A percentile compares a stretch with the other conserved stretches of the same genome.
Conservation (phyloP, 1,140 invertebrate species). For the Galleria mellonella region DNA sequence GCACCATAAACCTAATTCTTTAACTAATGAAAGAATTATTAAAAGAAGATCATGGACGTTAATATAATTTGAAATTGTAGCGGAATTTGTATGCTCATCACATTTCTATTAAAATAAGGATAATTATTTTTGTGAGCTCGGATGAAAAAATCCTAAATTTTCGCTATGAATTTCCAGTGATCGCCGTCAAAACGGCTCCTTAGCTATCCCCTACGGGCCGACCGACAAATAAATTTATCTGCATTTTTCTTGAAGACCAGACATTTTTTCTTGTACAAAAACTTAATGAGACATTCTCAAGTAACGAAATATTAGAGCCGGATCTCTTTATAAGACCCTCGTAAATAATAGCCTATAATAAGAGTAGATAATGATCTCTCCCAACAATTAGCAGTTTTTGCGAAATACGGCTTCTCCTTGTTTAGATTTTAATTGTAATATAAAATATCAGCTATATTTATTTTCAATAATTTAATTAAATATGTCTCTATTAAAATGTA, state of each 20-base stretch:
- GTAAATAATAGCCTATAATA: slow-evolving; percentile 1
- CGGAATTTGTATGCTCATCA: background rate
- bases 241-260: slow-evolving; percentile 20
- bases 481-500: background rate
- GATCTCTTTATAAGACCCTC: slow-evolving; percentile 8
- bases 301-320: slow-evolving; percentile 14
- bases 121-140: background rate
- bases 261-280: slow-evolving; percentile 18
- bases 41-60: background rate
- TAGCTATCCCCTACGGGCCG: slow-evolving; percentile 20
- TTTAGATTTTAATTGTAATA: too few species aligned
- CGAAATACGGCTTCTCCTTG: too few species aligned
- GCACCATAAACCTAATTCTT: too few species aligned
- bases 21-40: too few species aligned
- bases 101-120: background rate
- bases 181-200: slow-evolving; percentile 20
- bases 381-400: background rate
- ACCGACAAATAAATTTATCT: slow-evolving; percentile 24
- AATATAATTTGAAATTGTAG: background rate
- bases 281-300: slow-evolving; percentile 31
- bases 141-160: background rate
- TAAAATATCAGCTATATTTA: too few species aligned
- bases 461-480: too few species aligned
- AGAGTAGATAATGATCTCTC: background rate
- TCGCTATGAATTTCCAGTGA: slow-evolving; percentile 10